These are phyloP conservation scores for Porites lutea DNA, from an alignment of 64 coral and sea anemone species.

Conservation along the genomic window DNA sequence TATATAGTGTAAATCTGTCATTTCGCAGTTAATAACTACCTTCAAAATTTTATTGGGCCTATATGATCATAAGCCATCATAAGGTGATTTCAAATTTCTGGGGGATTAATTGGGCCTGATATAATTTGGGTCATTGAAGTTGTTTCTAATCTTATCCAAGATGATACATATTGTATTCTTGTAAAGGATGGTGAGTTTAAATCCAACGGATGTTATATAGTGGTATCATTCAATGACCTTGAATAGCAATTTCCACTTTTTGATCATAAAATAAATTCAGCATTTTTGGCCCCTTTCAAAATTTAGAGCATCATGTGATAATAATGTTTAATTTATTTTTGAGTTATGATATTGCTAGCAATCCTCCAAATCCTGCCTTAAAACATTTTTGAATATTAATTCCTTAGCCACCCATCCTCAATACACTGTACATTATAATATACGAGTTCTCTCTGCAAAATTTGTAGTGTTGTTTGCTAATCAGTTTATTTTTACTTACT, in stretches of 20 bases:
- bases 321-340: no score
- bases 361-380: neutral
- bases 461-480: no score
- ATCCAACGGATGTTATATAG: neutral
- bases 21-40: neutral
- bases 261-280: neutral
- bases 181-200: neutral
- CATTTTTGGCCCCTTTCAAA: neutral
- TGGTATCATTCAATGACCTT: neutral
- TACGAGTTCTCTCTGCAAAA: no score
- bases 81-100: neutral
- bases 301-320: neutral
- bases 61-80: neutral
- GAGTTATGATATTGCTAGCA: slow-evolving; percentile 12
- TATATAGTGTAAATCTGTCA: neutral
- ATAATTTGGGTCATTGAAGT: neutral
- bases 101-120: neutral
- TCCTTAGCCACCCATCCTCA: neutral
- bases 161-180: neutral
- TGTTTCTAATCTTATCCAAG: slow-evolving; percentile 11
- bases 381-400: neutral
- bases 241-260: neutral
- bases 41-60: neutral
- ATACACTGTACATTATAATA: neutral
- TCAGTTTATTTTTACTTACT: neutral